Base-by-base conservation (phyloP, 1,140 invertebrate species). In the Augochlora pura region DNA sequence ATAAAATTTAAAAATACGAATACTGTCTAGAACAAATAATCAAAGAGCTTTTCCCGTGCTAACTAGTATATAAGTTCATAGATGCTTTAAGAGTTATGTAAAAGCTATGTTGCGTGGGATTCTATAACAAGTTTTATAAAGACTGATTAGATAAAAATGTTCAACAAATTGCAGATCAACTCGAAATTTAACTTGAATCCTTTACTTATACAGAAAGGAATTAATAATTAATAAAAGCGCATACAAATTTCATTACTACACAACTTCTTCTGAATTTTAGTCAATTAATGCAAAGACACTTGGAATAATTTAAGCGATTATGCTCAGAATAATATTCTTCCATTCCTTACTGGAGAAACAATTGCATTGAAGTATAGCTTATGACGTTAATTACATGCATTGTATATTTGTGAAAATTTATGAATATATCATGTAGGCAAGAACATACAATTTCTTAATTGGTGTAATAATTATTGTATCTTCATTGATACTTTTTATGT, bases 371-470 rank as follows among this genome's bases (percentile, higher is more conserved):
- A 32, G 32, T 78, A 27, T 68, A 81, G 52, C 42, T 78, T 66
- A 27, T 66, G 42, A 77, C 71, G 60, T 67, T 81, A 77, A 59
- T 65, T 72, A 69, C 9, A 64, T 76, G 65, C 65, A 77, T 80
- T 80, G 78, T 80, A 80, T 60, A 80, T 80, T 75, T 80, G 49
- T 68, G 64, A 54, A 65, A 63, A 80, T 59, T 71, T 59, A 77
- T 70, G 80, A 77, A 64, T 70, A 81, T 81, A 77, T 78, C 72
- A 79, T 49, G n/a, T 66, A 73, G 64, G 64, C 60, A 54, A 78
- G 68, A 64, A 39, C 54, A 78, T 16, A 52, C 18, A 57, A 64
- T 2, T 80, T 73, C 71, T 78, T 72, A 71, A 71, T 64, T 72
- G 63, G n/a, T 14, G 52, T 60, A 62, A 32, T 23, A 42, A 49